A percentile compares a stretch with the other conserved stretches of the same genome.
Evolutionary conservation across 2,113 vertebrate genomes (phyloP).

Genomic region (Entosphenus tridentatus): DNA sequence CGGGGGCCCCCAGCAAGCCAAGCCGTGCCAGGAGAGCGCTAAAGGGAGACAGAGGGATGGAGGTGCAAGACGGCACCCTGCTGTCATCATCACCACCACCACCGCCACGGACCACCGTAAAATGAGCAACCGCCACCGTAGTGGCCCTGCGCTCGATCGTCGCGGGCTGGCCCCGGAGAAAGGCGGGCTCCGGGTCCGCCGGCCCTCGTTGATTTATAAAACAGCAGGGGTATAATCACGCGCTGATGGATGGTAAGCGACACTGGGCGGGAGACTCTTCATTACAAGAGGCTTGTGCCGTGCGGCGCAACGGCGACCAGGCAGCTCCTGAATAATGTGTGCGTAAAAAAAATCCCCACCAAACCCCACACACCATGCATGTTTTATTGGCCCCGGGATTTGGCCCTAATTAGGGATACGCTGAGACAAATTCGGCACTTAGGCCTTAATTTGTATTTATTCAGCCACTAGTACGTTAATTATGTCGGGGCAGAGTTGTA

Average conservation of each 20-base stretch:
- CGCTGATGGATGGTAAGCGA: conserved; percentile 6
- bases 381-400: conserved; percentile 4
- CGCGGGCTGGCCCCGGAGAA: too few species aligned
- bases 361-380: not conserved
- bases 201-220: conserved; percentile 2
- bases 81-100: too few species aligned
- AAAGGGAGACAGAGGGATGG: too few species aligned
- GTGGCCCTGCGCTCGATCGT: too few species aligned
- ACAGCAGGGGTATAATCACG: conserved; percentile 4
- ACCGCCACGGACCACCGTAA: too few species aligned
- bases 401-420: conserved; percentile 3
- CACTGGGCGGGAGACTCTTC: conserved; percentile 5
- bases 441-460: conserved; percentile 3
- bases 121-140: too few species aligned
- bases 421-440: conserved; percentile 3
- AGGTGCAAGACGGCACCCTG: too few species aligned
- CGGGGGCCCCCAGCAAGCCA: too few species aligned
- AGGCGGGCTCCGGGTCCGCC: not conserved
- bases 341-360: not conserved
- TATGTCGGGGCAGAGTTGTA: conserved; percentile 3
- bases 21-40: too few species aligned
- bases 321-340: conserved; percentile 3
- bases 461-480: conserved; percentile 1
- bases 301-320: not conserved
- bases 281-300: not conserved